A percentile compares a stretch with the other conserved stretches of the same genome.
Conservation (phyloP, 2,113 vertebrate genomes). For the Boulengerochromis microlepis region DNA sequence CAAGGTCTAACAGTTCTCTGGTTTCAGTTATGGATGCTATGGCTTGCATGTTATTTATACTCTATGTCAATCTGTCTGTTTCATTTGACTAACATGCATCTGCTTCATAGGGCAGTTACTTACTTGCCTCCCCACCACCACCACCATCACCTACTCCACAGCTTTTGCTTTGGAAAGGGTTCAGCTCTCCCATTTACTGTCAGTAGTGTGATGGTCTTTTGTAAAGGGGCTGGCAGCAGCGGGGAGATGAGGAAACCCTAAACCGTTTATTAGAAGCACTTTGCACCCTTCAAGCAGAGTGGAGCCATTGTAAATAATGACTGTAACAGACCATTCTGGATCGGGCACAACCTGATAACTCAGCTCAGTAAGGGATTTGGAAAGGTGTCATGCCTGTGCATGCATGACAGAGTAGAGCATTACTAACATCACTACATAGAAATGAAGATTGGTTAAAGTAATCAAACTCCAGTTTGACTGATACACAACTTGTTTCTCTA, state of each 20-base stretch:
- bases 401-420: not conserved
- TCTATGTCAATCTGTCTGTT: slow-evolving; percentile 5
- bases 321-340: slow-evolving; percentile 40
- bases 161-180: slow-evolving; percentile 74
- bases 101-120: slow-evolving; percentile 4
- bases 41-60: slow-evolving; percentile 53
- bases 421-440: not conserved
- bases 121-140: slow-evolving; percentile 3
- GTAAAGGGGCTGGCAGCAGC: slow-evolving; percentile 76
- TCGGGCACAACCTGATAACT: slow-evolving; percentile 27
- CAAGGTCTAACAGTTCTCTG: slow-evolving; percentile 33
- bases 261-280: slow-evolving; percentile 75
- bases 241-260: slow-evolving; percentile 74
- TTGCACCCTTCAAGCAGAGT: slow-evolving; percentile 71
- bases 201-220: slow-evolving; percentile 81
- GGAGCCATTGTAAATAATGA: slow-evolving; percentile 74
- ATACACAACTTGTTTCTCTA: not conserved
- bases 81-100: not conserved
- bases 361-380: not conserved
- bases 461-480: not conserved
- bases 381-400: slow-evolving; percentile 13
- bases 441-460: not conserved
- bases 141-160: slow-evolving; percentile 20
- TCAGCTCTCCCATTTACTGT: slow-evolving; percentile 78
- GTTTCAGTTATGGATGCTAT: slow-evolving; percentile 42